Evolutionary conservation across 2,888 invertebrate species (phyloP).

Genomic region (Tortricodes alternella): DNA sequence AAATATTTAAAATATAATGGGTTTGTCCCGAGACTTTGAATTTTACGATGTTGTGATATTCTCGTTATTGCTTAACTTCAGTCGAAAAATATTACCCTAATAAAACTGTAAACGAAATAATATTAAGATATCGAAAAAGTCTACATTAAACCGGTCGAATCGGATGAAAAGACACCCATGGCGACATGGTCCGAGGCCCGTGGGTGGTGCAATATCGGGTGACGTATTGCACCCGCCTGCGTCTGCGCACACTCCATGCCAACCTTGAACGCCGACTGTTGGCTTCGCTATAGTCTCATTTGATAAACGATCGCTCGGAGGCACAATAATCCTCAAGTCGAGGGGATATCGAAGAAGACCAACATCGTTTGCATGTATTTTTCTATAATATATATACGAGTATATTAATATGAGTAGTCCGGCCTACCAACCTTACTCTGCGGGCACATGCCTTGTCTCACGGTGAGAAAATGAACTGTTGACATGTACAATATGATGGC

Average conservation of each 20-base stretch:
- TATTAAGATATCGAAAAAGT: not conserved
- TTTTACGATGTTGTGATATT: not conserved
- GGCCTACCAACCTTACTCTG: too few relatives aligned
- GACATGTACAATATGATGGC: too few relatives aligned
- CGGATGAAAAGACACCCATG: constrained; percentile 24
- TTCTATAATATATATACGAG: not conserved
- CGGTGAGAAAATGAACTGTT: too few relatives aligned
- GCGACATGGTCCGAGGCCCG: constrained; percentile 47
- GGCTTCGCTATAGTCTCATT: constrained; percentile 16
- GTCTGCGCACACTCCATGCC: constrained; percentile 51
- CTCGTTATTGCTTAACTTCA: not conserved
- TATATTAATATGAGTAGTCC: too few relatives aligned
- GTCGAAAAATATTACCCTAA: not conserved
- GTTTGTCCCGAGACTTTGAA: not conserved
- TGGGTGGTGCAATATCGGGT: constrained; percentile 54
- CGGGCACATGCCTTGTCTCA: too few relatives aligned
- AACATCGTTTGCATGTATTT: constrained; percentile 7
- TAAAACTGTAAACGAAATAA: not conserved
- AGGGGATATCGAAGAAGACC: constrained; percentile 14
- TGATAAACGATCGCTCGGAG: constrained; percentile 20
- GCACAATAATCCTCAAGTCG: constrained; percentile 22
- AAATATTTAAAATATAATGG: not conserved
- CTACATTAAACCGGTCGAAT: constrained; percentile 9
- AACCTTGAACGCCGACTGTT: constrained; percentile 55
- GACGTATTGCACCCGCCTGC: constrained; percentile 53